Conservation (phyloP, 2,888 invertebrate genomes). For the Phengaris alcon region DNA sequence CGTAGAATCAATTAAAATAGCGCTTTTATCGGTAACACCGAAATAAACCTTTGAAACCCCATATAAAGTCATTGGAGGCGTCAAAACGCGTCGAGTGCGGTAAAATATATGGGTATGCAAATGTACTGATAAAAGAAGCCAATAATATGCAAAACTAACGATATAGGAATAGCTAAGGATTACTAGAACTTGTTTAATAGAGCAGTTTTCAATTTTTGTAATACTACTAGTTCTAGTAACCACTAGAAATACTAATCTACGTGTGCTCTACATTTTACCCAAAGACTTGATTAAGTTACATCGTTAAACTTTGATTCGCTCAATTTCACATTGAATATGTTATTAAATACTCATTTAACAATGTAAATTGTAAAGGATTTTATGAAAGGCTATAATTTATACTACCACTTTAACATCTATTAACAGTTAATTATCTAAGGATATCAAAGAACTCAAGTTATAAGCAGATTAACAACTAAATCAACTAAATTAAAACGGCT, state of each 20-base stretch:
- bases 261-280: neutral
- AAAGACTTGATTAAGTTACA: neutral
- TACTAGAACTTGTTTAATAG: conserved; percentile 47
- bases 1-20: conserved; percentile 41
- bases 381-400: conserved; percentile 9
- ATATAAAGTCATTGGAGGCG: conserved; percentile 60
- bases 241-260: neutral
- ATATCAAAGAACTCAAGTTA: neutral
- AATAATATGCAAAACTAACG: conserved; percentile 59
- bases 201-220: conserved; percentile 28
- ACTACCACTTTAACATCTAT: neutral
- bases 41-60: conserved; percentile 51
- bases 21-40: conserved; percentile 44
- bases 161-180: conserved; percentile 42
- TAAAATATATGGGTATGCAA: conserved; percentile 63
- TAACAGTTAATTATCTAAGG: neutral
- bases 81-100: conserved; percentile 52
- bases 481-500: neutral
- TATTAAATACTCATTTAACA: neutral
- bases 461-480: neutral
- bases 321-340: conserved; percentile 20
- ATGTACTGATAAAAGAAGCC: conserved; percentile 61
- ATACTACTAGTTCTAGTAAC: conserved; percentile 12
- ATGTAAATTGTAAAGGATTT: neutral
- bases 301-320: neutral